These are phyloP conservation scores for Cirrhinus mrigala DNA, from an alignment of 2,797 vertebrate genomes.

Conservation along the genomic window DNA sequence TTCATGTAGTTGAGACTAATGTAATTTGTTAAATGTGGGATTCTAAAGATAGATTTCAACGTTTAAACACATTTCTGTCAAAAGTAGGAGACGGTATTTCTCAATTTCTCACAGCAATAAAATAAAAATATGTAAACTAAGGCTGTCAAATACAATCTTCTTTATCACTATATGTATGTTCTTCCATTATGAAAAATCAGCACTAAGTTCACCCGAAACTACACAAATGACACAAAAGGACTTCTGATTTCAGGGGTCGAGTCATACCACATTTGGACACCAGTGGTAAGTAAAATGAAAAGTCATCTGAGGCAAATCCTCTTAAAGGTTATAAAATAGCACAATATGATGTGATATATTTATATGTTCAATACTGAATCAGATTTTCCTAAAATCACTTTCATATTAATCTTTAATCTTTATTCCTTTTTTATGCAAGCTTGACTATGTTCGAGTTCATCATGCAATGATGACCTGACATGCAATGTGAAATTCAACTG, in stretches of 20 bases:
- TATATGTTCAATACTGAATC: conserved; percentile 1
- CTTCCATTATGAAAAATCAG: neutral
- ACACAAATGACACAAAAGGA: neutral
- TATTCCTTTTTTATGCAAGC: neutral
- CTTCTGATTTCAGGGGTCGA: neutral
- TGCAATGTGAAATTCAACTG: neutral
- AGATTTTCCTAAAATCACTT: neutral
- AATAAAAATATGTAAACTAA: neutral
- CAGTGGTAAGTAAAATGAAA: neutral
- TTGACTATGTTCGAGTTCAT: neutral
- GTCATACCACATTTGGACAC: neutral
- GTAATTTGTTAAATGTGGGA: too few relatives aligned
- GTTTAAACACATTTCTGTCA: neutral
- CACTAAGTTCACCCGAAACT: neutral
- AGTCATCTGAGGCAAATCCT: neutral
- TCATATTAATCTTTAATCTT: conserved; percentile 3
- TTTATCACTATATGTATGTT: neutral
- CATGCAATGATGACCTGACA: neutral
- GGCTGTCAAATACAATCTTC: neutral
- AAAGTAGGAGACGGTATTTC: neutral
- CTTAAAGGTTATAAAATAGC: neutral
- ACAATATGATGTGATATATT: neutral
- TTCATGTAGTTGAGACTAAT: neutral
- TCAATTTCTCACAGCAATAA: neutral
- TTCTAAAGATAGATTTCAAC: neutral